Conservation (phyloP, 2,888 invertebrate species). For the Stomorhina lunata region DNA sequence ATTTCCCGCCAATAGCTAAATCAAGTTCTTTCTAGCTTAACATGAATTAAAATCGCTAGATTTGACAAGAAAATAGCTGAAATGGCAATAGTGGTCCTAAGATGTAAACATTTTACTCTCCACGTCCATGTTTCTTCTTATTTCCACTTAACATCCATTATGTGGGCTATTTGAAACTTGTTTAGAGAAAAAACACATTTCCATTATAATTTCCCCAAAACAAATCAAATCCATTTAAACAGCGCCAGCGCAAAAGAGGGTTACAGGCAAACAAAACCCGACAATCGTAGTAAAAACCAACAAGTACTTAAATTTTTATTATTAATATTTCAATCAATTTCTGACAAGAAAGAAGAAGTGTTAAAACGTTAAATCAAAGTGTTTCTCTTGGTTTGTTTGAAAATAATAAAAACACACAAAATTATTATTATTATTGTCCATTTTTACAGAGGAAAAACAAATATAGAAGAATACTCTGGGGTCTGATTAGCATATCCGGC, state of each 20-base stretch:
- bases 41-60: too few relatives aligned
- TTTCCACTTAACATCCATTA: not conserved
- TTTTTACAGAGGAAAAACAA: slow-evolving; percentile 35
- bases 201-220: slow-evolving; percentile 14
- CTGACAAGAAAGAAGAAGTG: slow-evolving; percentile 79
- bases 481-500: slow-evolving; percentile 66
- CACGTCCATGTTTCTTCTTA: slow-evolving; percentile 3
- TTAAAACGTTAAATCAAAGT: slow-evolving; percentile 79
- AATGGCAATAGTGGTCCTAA: too few relatives aligned
- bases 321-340: slow-evolving; percentile 74
- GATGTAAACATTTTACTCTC: not conserved
- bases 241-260: slow-evolving; percentile 53
- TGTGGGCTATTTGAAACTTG: slow-evolving; percentile 51
- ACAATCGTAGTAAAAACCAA: not conserved
- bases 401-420: slow-evolving; percentile 11
- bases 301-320: not conserved
- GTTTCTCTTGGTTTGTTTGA: slow-evolving; percentile 33
- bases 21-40: too few relatives aligned
- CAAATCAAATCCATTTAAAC: slow-evolving; percentile 26
- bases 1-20: too few relatives aligned
- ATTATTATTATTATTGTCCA: slow-evolving; percentile 55
- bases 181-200: slow-evolving; percentile 7
- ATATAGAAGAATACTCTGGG: slow-evolving; percentile 42
- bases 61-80: too few relatives aligned
- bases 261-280: slow-evolving; percentile 3